Base-by-base conservation (phyloP, 2,888 invertebrate species). In the Parnassius smintheus region DNA sequence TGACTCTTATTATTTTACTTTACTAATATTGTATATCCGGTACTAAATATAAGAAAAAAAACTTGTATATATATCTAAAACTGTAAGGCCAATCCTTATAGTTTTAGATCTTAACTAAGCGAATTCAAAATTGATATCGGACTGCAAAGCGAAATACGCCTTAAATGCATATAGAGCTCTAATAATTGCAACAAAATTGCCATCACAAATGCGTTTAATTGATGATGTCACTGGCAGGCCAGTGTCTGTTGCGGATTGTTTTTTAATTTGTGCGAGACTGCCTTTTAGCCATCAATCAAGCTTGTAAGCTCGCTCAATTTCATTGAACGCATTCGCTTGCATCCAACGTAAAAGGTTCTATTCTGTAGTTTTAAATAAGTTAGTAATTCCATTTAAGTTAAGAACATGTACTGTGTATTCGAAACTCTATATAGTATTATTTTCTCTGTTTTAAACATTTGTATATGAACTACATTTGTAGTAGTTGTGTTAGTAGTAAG, bases 251-350 rank as follows among this genome's bases (percentile, higher is more conserved):
- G 66, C 58, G 65, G 61, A 69, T 68, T 68, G 66, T 72, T 73
- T 73, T 73, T 73, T 71, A 71, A 72, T 71, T 71, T 71, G 68
- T 69, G 67, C 68, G 58, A 68, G 69, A 68, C 68, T 64, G 71
- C 71, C 71, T 73, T 74, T 73, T 69, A 73, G 56, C 72, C 68
- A 72, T 74, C 74, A 74, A 74, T 74, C 74, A 73, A 73, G 67
- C 68, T 61, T 72, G 73, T 74, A 73, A 65, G 60, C 64, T 64
- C 64, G 68, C 65, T 65, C 65, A 62, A 56, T 64, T 68, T 65
- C 66, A 61, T 67, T 66, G 61, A 58, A 56, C 64, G 56, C 60
- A 51, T 59, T 61, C 64, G 60, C 52, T 65, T 54, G 61, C 56
- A 59, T 61, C 66, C 58, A 56, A 42, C 45, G 56, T 46, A 49